Conservation (phyloP, 1,140 invertebrate genomes). For the Bacillus rossius region DNA sequence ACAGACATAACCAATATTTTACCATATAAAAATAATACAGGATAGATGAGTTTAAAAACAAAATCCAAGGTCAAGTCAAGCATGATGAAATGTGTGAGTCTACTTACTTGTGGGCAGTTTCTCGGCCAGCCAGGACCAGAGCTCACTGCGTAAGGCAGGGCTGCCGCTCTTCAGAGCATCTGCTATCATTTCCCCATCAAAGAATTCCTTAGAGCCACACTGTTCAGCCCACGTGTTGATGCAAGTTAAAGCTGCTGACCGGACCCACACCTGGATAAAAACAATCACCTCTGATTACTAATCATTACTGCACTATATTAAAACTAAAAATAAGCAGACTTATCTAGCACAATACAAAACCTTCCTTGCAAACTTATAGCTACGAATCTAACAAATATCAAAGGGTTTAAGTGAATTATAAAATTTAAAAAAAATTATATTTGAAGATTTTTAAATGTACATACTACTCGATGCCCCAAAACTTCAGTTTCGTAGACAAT, state of each 20-base stretch:
- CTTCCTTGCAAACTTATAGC: too few species aligned
- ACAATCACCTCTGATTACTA: too few species aligned
- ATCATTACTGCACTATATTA: too few species aligned
- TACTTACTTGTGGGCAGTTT: conserved; percentile 64
- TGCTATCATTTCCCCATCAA: conserved; percentile 83
- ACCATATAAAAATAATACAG: background rate
- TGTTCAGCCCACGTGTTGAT: conserved; percentile 80
- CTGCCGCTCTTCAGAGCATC: conserved; percentile 82
- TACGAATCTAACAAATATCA: too few species aligned
- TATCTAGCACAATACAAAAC: too few species aligned
- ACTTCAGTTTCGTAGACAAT: too few species aligned
- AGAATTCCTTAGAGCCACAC: conserved; percentile 73
- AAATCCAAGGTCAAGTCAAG: background rate
- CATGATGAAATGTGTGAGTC: background rate
- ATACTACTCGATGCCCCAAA: too few species aligned
- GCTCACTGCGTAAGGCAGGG: conserved; percentile 69
- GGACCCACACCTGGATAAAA: conserved; percentile 56
- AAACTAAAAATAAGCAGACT: too few species aligned
- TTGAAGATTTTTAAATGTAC: too few species aligned
- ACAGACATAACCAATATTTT: background rate
- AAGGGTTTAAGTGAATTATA: too few species aligned
- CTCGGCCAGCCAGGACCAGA: conserved; percentile 80
- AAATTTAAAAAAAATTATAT: too few species aligned
- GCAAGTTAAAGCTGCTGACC: conserved; percentile 68
- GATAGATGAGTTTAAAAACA: background rate